Evolutionary conservation across 2,113 vertebrate species (phyloP).

Genomic region (Gymnogyps californianus): DNA sequence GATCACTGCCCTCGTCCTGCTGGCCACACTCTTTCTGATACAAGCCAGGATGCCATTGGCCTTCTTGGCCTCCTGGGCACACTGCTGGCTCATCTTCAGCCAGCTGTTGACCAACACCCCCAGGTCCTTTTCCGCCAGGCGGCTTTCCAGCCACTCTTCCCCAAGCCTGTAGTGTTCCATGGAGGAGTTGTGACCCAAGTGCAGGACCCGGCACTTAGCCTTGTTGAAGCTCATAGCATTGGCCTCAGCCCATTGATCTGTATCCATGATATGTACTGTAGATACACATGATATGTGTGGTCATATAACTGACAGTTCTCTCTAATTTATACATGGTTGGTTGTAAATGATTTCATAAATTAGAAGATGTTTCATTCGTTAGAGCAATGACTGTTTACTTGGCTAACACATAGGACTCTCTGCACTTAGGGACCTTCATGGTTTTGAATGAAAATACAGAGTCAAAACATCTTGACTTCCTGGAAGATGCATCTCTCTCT

Average conservation of each 20-base stretch:
- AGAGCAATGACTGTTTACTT: not conserved
- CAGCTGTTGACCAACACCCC: not conserved
- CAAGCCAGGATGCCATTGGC: not conserved
- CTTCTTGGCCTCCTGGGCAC: not conserved
- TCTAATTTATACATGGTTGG: not conserved
- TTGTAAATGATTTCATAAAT: not conserved
- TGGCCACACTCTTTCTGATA: not conserved
- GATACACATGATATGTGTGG: not conserved
- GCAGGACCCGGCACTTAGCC: not conserved
- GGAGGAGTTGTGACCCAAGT: not conserved
- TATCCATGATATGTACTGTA: not conserved
- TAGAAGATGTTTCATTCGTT: not conserved
- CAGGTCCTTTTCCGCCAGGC: not conserved
- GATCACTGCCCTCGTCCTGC: not conserved
- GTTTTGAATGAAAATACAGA: not conserved
- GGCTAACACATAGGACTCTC: not conserved
- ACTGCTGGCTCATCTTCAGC: not conserved
- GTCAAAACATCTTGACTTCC: not conserved
- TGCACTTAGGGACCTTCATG: not conserved
- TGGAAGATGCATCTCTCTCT: not conserved
- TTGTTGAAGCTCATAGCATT: not conserved
- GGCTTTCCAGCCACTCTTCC: not conserved
- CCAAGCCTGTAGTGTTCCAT: not conserved
- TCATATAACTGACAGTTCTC: not conserved
- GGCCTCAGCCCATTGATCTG: accelerated